Evolutionary conservation across 2,797 vertebrate species (phyloP), one percentile per base, ranked within the genome.

Genomic region (Thaleichthys pacificus): DNA sequence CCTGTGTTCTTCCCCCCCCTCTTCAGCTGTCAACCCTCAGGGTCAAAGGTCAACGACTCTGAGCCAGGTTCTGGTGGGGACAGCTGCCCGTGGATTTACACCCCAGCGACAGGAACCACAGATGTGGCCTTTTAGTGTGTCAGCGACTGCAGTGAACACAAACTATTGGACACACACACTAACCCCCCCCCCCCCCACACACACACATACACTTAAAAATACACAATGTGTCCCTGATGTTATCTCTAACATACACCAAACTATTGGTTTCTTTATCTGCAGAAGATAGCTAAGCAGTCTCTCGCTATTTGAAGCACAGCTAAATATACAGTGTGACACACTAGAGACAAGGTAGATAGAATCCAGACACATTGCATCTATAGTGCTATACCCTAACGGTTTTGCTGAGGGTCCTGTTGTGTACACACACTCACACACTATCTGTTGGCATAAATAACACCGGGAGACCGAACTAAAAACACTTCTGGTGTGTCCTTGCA

Each of bases 241-340:
- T 47, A 47, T 47, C 12, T 47, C 9, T 47, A 47, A 14, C 42
- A 12, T 12, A 47, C 42, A 47, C 42, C n/a, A 61, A 22, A 61
- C 5, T 22, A 61, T 61, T 22, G 80, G 74, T 66, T 21, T 62
- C 63, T 63, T 63, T 75, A 47, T 47, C 42, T 58, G 74, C 78
- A 82, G 73, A 77, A 78, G 78, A 85, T 76, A 80, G 75, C 75
- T 62, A 17, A 80, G 72, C 75, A 83, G 70, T 83, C 77, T 78
- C 79, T 77, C 80, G 70, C 76, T 70, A 86, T 69, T 72, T 69
- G 88, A 74, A 88, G 80, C 75, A 77, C 71, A n/a, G 79, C 91
- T 94, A 94, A 93, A 93, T 93, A 94, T 94, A 94, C 76, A 79
- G 72, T 30, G 83, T 84, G 88, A 88, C 83, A 77, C 80, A 80